phyloP scores from a whole-genome alignment of 1,140 invertebrate genomes.

The Calosoma granatense region DNA sequence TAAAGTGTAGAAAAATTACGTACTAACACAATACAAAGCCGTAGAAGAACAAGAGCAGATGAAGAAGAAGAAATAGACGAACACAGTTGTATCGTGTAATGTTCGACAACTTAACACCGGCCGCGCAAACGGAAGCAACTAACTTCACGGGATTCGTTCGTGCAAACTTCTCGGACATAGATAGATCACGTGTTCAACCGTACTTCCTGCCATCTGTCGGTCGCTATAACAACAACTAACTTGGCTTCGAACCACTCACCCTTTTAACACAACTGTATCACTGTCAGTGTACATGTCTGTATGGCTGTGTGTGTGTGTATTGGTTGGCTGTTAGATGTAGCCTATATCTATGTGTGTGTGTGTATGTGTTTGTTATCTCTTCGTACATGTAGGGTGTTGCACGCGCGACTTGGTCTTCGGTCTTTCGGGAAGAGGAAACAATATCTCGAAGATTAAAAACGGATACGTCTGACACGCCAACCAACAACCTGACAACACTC shows the following conservation, averaged over 20 bases:
- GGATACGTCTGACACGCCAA: neutral
- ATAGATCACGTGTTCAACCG: neutral
- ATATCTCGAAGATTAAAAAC: slow-evolving; percentile 8
- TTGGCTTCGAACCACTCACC: no score
- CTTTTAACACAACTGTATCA: no score
- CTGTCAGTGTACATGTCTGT: neutral
- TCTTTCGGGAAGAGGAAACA: slow-evolving; percentile 1
- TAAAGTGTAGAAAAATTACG: no score
- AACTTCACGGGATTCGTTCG: neutral
- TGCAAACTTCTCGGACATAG: slow-evolving; percentile 4
- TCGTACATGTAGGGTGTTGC: neutral
- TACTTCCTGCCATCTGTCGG: slow-evolving; percentile 3
- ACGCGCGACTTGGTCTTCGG: neutral
- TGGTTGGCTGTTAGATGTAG: no score
- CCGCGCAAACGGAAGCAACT: neutral
- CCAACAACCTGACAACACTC: neutral
- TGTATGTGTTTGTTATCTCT: no score
- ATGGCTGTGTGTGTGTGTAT: neutral
- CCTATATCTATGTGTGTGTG: neutral
- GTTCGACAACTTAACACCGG: neutral
- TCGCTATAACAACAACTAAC: neutral
- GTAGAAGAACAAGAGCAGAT: no score
- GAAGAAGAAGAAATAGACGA: no score
- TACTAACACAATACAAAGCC: no score
- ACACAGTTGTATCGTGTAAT: no score